A percentile compares a stretch with the other conserved stretches of the same genome.
phyloP scores from a whole-genome alignment of 2,888 invertebrate genomes.

The Synanthedon tipuliformis region DNA sequence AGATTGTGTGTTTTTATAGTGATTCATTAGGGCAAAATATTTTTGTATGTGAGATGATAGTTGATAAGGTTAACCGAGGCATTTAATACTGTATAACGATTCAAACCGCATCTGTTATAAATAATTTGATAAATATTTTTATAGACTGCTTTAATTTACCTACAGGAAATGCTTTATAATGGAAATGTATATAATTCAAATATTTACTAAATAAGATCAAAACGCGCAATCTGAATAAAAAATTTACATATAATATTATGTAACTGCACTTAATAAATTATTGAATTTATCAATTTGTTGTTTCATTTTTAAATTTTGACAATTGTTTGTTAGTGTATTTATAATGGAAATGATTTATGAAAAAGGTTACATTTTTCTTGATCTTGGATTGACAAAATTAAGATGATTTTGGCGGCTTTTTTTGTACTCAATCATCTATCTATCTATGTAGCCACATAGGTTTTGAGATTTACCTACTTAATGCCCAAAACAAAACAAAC shows the following conservation, averaged over 20 bases:
- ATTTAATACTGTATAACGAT: constrained; percentile 38
- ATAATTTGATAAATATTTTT: constrained; percentile 22
- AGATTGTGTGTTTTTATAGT: constrained; percentile 45
- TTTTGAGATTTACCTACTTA: background rate
- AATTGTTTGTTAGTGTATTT: background rate
- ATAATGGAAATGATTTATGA: no score
- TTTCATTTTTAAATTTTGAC: constrained; percentile 19
- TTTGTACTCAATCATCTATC: no score
- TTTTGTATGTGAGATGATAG: constrained; percentile 60
- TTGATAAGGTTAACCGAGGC: constrained; percentile 42
- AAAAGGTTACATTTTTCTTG: no score
- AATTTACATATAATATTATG: constrained; percentile 43
- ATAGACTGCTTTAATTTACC: constrained; percentile 62
- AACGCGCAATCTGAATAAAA: constrained; percentile 52
- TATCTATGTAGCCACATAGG: background rate
- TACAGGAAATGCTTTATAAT: constrained; percentile 50
- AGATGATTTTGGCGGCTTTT: no score
- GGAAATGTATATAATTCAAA: constrained; percentile 52
- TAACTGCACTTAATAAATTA: constrained; percentile 63
- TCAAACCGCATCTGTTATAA: constrained; percentile 1
- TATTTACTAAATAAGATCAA: constrained; percentile 51
- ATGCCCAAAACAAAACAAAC: no score
- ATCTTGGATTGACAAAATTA: no score
- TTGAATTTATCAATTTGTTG: constrained; percentile 37
- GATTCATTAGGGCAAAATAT: constrained; percentile 58